Evolutionary conservation across 1,140 invertebrate species (phyloP).

Genomic region (Caenorhabditis tropicalis): DNA sequence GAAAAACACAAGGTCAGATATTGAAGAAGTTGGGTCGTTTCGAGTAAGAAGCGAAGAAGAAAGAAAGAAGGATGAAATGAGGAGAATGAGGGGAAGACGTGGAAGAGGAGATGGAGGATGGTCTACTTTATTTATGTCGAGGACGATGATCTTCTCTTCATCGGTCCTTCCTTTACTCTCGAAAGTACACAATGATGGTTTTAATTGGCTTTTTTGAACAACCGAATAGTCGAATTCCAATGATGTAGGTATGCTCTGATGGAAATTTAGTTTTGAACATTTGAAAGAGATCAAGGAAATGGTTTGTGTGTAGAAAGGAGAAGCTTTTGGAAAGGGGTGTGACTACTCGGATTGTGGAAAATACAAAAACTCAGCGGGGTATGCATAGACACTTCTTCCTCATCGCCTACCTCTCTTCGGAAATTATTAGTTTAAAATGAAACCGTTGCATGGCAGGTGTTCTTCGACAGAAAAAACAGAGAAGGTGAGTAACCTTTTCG

Average conservation of each 20-base stretch:
- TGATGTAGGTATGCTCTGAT: not conserved
- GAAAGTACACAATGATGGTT: not conserved
- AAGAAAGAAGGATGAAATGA: not conserved
- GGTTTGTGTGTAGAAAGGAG: not conserved
- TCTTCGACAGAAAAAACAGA: no score
- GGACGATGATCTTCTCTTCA: constrained; percentile 32
- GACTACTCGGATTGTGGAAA: not conserved
- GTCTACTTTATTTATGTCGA: constrained; percentile 38
- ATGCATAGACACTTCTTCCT: not conserved
- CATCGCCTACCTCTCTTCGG: not conserved
- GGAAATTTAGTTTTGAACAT: not conserved
- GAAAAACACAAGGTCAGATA: constrained; percentile 33
- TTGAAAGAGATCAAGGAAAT: not conserved
- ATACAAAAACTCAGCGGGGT: not conserved
- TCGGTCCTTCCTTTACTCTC: no score
- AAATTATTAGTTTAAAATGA: constrained; percentile 17
- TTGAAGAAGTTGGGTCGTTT: not conserved
- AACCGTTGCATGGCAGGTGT: not conserved
- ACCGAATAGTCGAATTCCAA: no score
- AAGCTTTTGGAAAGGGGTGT: not conserved
- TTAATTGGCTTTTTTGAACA: no score
- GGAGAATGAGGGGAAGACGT: no score
- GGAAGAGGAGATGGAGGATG: not conserved
- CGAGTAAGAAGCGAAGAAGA: not conserved
- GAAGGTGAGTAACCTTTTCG: no score